phyloP scores from a whole-genome alignment of 2,113 vertebrate genomes.

The Mola mola region DNA sequence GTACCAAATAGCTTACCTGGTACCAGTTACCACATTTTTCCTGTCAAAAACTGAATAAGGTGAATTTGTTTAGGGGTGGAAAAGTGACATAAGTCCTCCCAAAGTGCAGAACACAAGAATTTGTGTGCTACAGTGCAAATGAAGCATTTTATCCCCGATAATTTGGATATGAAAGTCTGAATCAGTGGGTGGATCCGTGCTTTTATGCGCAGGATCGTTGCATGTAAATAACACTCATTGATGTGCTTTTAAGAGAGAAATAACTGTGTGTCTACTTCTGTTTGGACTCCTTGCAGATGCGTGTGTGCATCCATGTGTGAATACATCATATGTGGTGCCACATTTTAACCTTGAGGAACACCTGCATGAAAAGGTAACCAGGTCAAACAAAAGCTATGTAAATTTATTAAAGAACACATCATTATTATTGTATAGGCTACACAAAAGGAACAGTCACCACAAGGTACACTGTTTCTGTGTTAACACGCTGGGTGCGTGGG shows the following conservation, averaged over 20 bases:
- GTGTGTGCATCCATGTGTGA: background rate
- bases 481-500: constrained; percentile 48
- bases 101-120: too few species aligned
- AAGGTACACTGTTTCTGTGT: too few species aligned
- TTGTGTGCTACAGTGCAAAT: constrained; percentile 12
- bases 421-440: background rate
- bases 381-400: constrained; percentile 1
- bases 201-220: constrained; percentile 13
- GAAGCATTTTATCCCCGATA: constrained; percentile 43
- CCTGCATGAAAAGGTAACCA: background rate
- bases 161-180: constrained; percentile 13
- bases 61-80: too few species aligned
- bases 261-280: constrained; percentile 1
- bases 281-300: background rate
- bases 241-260: background rate
- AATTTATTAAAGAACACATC: constrained; percentile 4
- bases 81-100: too few species aligned
- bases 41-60: too few species aligned
- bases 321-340: background rate
- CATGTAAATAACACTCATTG: background rate
- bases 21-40: too few species aligned
- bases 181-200: constrained; percentile 56
- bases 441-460: background rate
- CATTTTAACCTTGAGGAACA: background rate
- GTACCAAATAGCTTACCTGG: too few species aligned